Base-by-base conservation (phyloP, 2,113 vertebrate species). In the Catharus minimus region DNA sequence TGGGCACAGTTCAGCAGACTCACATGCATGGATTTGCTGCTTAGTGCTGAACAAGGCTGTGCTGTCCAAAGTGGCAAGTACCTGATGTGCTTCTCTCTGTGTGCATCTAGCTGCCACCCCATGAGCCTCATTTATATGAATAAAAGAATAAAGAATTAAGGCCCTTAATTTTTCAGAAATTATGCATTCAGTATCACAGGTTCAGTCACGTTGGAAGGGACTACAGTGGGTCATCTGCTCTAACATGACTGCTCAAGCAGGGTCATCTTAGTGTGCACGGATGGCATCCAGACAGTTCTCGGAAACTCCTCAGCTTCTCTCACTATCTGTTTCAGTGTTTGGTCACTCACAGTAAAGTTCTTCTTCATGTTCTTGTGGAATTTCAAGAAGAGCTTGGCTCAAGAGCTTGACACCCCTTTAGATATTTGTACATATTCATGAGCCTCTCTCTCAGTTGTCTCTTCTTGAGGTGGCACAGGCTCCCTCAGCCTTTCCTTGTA, bases 201-300 rank as follows among this genome's bases (percentile, higher is more conserved):
- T 28, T 60, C 56, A 36, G 32, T 60, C 38, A 36, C 5, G 20
- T 26, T 36, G 26, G 32, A 58, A 58, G 53, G 7, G 9, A 49
- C 23, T 32, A 23, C 20, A 36, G 46, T 10, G 13, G 8, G 20
- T 82, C 19, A 13, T 36, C 4, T 36, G 21, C 16, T 71, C 10
- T 46, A 44, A 26, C 19, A 10, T 71, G 5, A 9, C 16, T 52
- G 32, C 17, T 52, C n/a, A 44, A 9, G 15, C 7, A 28, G 5
- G 20, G 10, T 36, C 8, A 33, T 30, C 13, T 24, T 8, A 20
- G 15, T 71, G 5, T 0, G 0, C 5, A 36, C 10, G 5, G 16
- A 36, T 30, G 33, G 15, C 13, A 61, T 36, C 56, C 10, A 52
- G 46, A 32, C 1, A 1, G n/a, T 24, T 81, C 64, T 49, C 5